Conservation (phyloP, 2,888 invertebrate genomes). For the Rambutsinella grinnellia region DNA sequence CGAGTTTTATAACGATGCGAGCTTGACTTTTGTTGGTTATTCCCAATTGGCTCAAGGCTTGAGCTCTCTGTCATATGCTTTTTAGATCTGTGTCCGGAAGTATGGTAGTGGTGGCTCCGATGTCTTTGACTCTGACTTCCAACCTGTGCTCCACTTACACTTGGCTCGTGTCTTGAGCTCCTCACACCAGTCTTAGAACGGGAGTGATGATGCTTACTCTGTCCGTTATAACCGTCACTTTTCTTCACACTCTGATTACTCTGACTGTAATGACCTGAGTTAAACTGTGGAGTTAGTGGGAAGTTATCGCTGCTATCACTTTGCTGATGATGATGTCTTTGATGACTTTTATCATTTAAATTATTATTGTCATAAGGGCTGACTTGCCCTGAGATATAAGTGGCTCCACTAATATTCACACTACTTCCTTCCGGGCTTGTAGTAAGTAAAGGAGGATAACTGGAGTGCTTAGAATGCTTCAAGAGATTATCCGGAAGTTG, state of each 20-base stretch:
- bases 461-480: conserved; percentile 49
- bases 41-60: conserved; percentile 39
- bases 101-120: conserved; percentile 9
- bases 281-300: conserved; percentile 35
- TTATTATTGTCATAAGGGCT: conserved; percentile 52
- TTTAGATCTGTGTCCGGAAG: conserved; percentile 16
- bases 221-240: conserved; percentile 33
- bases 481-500: conserved; percentile 53
- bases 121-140: conserved; percentile 28
- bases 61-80: conserved; percentile 54
- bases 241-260: conserved; percentile 54
- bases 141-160: conserved; percentile 5
- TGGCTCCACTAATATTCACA: conserved; percentile 1
- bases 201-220: conserved; percentile 32
- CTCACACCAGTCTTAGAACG: conserved; percentile 40
- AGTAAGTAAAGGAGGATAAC: conserved; percentile 42
- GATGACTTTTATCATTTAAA: conserved; percentile 30
- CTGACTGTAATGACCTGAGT: conserved; percentile 4
- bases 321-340: conserved; percentile 34
- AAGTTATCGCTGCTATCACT: conserved; percentile 48
- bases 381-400: conserved; percentile 28
- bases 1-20: conserved; percentile 29
- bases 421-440: conserved; percentile 25
- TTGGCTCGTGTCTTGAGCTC: conserved; percentile 41
- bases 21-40: conserved; percentile 6